Evolutionary conservation across 2,888 invertebrate species (phyloP).

Genomic region (Sceliomorpha sp.): DNA sequence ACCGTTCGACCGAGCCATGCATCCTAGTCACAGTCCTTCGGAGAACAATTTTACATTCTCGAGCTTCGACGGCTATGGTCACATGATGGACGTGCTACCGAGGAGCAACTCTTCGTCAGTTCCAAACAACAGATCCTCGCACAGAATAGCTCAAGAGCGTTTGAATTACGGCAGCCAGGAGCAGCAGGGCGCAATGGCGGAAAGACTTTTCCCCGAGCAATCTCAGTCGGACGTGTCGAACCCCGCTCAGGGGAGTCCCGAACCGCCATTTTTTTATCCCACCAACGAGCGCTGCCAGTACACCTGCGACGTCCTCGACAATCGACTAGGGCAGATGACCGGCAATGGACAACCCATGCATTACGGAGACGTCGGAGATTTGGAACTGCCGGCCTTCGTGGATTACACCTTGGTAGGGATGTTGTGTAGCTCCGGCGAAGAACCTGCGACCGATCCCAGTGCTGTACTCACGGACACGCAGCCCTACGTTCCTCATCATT

Average conservation of each 20-base stretch:
- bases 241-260: constrained; percentile 67
- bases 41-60: constrained; percentile 56
- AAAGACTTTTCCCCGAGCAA: constrained; percentile 64
- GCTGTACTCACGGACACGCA: constrained; percentile 65
- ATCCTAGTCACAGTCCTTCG: constrained; percentile 69
- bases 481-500: constrained; percentile 75
- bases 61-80: constrained; percentile 63
- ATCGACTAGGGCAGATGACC: constrained; percentile 59
- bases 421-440: constrained; percentile 73
- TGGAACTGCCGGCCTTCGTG: constrained; percentile 74
- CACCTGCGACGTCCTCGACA: constrained; percentile 75
- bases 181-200: constrained; percentile 39
- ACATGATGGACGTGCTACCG: constrained; percentile 48
- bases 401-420: constrained; percentile 78
- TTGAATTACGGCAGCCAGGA: constrained; percentile 62
- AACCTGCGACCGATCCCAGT: constrained; percentile 56
- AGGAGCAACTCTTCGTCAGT: too few relatives aligned
- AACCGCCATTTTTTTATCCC: constrained; percentile 70
- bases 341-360: constrained; percentile 44
- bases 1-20: constrained; percentile 54
- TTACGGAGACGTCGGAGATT: constrained; percentile 65
- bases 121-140: too few relatives aligned
- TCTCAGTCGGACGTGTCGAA: constrained; percentile 52
- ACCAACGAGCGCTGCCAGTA: constrained; percentile 73
- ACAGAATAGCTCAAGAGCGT: too few relatives aligned